Conservation (phyloP, 2,797 vertebrate genomes). For the Emys orbicularis region DNA sequence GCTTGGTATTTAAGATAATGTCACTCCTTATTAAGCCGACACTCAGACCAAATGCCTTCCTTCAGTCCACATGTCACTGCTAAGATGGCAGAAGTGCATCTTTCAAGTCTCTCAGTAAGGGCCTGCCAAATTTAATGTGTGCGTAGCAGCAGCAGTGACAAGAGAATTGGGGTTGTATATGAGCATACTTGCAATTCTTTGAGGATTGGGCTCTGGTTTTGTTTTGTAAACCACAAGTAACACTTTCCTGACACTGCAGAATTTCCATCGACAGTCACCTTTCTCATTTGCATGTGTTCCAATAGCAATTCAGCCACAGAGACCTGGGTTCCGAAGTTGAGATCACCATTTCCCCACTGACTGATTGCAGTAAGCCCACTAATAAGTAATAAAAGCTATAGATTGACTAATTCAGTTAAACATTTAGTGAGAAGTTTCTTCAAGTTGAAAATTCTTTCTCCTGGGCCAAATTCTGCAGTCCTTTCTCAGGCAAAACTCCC, state of each 20-base stretch:
- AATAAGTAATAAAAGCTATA: not conserved
- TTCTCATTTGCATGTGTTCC: slow-evolving; percentile 43
- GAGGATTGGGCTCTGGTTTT: not conserved
- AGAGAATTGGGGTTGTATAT: slow-evolving; percentile 57
- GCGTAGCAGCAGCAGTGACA: slow-evolving; percentile 30
- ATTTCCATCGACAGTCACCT: not conserved
- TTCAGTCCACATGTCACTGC: slow-evolving; percentile 62
- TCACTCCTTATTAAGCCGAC: slow-evolving; percentile 64
- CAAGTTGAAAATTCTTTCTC: not conserved
- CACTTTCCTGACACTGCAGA: not conserved
- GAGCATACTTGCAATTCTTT: not conserved
- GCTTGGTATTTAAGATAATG: slow-evolving; percentile 65
- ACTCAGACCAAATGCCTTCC: slow-evolving; percentile 38
- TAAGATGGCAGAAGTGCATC: slow-evolving; percentile 50
- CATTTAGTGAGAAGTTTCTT: slow-evolving; percentile 9
- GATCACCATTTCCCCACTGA: not conserved
- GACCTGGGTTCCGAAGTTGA: not conserved
- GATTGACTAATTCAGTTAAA: slow-evolving; percentile 25
- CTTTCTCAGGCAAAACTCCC: not conserved
- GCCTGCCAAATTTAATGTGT: slow-evolving; percentile 46
- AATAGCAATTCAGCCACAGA: not conserved
- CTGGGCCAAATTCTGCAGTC: not conserved
- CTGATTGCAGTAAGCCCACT: not conserved
- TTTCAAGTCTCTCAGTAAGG: slow-evolving; percentile 51
- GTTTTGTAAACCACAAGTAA: not conserved